A percentile compares a stretch with the other conserved stretches of the same genome.
Conservation (phyloP, 1,140 invertebrate genomes). For the Kradibia gibbosae region DNA sequence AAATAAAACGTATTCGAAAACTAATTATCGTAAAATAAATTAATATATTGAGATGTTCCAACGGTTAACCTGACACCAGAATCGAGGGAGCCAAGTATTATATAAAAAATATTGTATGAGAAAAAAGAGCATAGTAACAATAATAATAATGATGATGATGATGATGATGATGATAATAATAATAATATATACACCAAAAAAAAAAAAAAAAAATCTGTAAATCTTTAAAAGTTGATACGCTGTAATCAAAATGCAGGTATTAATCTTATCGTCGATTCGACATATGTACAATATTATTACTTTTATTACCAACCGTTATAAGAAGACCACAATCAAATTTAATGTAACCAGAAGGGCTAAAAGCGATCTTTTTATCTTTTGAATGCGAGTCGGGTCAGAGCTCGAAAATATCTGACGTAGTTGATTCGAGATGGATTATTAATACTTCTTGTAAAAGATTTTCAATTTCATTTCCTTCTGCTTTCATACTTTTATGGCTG, state of each 20-base stretch:
- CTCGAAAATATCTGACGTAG: background rate
- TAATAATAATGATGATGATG: too few species aligned
- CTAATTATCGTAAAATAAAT: background rate
- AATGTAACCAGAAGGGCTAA: constrained; percentile 1
- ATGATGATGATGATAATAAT: too few species aligned
- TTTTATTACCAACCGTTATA: background rate
- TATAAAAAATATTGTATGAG: background rate
- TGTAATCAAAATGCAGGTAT: background rate
- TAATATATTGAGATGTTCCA: background rate
- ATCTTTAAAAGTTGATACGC: background rate
- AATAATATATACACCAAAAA: too few species aligned
- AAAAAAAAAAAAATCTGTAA: too few species aligned
- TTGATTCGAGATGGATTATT: background rate
- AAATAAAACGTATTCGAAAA: background rate
- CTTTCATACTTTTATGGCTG: background rate
- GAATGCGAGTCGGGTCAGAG: background rate
- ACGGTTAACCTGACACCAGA: background rate
- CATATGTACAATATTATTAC: background rate
- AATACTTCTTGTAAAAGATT: background rate
- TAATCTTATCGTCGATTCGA: background rate
- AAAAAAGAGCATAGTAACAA: too few species aligned
- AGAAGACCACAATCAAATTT: background rate
- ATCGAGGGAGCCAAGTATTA: background rate
- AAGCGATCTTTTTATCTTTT: background rate
- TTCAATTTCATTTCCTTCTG: background rate